phyloP scores from a whole-genome alignment of 2,888 invertebrate species.

The Abscondita cerata region DNA sequence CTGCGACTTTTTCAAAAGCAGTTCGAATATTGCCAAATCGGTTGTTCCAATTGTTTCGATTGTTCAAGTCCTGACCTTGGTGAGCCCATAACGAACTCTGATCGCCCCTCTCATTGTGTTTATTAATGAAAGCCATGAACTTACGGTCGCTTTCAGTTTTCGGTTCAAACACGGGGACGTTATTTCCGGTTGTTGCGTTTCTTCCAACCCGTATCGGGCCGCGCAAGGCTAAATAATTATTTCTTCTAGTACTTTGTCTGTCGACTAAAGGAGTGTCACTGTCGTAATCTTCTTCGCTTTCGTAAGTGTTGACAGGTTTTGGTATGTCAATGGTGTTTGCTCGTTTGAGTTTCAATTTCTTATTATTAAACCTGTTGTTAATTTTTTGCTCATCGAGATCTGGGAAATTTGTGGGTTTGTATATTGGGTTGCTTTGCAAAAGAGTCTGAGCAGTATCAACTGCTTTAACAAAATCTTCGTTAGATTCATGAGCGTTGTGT shows the following conservation, averaged over 20 bases:
- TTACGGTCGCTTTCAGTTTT: slow-evolving; percentile 87
- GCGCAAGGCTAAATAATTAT: slow-evolving; percentile 61
- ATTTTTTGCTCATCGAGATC: neutral
- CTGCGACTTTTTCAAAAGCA: slow-evolving; percentile 74
- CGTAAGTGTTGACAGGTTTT: slow-evolving; percentile 65
- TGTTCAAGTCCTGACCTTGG: slow-evolving; percentile 4
- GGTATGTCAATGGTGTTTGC: slow-evolving; percentile 91
- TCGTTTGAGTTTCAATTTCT: slow-evolving; percentile 82
- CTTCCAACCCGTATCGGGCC: slow-evolving; percentile 67
- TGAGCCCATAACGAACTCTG: slow-evolving; percentile 30
- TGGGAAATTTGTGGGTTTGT: slow-evolving; percentile 37
- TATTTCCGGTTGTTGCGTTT: slow-evolving; percentile 53
- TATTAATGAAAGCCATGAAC: slow-evolving; percentile 82
- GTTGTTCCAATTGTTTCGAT: slow-evolving; percentile 73
- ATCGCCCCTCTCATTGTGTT: slow-evolving; percentile 66
- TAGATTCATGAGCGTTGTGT: slow-evolving; percentile 38
- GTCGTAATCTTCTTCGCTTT: slow-evolving; percentile 61
- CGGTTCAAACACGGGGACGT: slow-evolving; percentile 74
- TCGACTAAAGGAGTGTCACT: slow-evolving; percentile 52
- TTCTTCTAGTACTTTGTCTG: slow-evolving; percentile 50
- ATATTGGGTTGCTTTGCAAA: slow-evolving; percentile 52
- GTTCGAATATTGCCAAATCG: slow-evolving; percentile 86
- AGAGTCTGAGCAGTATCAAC: slow-evolving; percentile 18
- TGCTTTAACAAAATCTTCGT: slow-evolving; percentile 46
- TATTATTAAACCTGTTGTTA: slow-evolving; percentile 63